phyloP scores from a whole-genome alignment of 2,113 vertebrate species.

The Cynopterus brachyotis region DNA sequence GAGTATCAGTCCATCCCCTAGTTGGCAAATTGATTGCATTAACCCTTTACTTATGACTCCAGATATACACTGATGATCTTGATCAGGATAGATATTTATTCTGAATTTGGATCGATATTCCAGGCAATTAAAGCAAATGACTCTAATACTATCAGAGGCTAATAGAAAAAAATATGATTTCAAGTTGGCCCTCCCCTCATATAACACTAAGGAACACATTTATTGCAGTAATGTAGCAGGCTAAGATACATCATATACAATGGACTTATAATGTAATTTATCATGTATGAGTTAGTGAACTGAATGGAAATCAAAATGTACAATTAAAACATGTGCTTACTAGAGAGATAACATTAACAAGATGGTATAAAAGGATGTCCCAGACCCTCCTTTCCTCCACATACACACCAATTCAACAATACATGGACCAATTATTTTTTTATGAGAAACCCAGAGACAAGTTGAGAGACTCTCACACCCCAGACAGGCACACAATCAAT shows the following conservation, averaged over 20 bases:
- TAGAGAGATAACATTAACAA: neutral
- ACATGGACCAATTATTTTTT: neutral
- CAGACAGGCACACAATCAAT: neutral
- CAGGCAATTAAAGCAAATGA: neutral
- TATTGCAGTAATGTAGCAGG: neutral
- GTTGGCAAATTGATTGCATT: neutral
- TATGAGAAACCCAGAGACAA: neutral
- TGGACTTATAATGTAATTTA: neutral
- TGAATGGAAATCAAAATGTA: neutral
- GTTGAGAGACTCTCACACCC: neutral
- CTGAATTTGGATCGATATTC: neutral
- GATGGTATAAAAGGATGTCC: neutral
- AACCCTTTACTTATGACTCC: neutral
- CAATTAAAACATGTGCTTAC: neutral
- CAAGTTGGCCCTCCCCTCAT: neutral
- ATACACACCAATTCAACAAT: neutral
- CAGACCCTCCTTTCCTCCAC: neutral
- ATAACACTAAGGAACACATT: neutral
- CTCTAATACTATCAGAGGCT: neutral
- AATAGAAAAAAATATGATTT: neutral
- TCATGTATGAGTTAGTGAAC: neutral
- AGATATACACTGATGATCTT: neutral
- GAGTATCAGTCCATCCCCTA: neutral
- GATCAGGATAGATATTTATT: neutral
- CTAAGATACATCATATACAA: neutral